Conservation (phyloP, 2,888 invertebrate genomes). For the Caenorhabditis sp. region DNA sequence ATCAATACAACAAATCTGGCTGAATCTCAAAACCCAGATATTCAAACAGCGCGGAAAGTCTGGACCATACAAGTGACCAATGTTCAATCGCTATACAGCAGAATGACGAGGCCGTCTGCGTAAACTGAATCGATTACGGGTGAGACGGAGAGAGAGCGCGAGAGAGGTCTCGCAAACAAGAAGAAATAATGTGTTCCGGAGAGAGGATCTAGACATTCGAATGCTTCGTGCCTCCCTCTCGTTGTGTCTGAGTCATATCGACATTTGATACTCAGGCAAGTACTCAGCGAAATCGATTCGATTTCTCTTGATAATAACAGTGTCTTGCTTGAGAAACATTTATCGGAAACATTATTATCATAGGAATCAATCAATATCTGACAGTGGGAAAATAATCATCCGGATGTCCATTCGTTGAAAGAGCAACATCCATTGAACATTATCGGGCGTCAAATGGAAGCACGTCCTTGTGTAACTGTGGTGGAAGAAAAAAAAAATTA, state of each 20-base stretch:
- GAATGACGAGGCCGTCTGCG: too few species aligned
- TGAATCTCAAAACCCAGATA: too few species aligned
- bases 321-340: conserved; percentile 32
- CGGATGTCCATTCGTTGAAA: conserved; percentile 59
- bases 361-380: background rate
- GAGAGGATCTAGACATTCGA: conserved; percentile 7
- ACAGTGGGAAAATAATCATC: conserved; percentile 11
- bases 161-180: too few species aligned
- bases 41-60: too few species aligned
- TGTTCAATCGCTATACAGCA: too few species aligned
- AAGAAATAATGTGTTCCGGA: background rate
- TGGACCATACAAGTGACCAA: too few species aligned
- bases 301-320: background rate
- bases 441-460: conserved; percentile 7
- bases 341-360: conserved; percentile 35
- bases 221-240: background rate
- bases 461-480: background rate
- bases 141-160: too few species aligned
- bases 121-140: too few species aligned
- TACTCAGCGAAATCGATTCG: background rate
- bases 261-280: conserved; percentile 16
- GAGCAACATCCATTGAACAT: background rate
- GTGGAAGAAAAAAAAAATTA: background rate
- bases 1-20: too few species aligned
- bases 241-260: background rate